Conservation (phyloP, 2,797 vertebrate species). For the Ambastaia sidthimunki region DNA sequence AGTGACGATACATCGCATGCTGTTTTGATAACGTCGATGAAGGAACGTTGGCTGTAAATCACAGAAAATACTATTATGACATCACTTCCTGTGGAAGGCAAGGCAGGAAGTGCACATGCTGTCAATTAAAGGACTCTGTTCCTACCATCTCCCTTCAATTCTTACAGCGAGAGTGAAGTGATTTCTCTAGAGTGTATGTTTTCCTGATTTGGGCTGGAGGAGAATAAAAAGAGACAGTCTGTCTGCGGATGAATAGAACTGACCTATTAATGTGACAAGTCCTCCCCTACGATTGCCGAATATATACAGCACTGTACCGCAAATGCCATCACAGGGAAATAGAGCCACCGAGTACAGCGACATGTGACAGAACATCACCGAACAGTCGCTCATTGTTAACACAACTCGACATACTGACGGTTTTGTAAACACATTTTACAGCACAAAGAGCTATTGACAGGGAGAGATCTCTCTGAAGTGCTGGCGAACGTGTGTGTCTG, state of each 20-base stretch:
- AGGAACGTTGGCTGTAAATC: slow-evolving; percentile 42
- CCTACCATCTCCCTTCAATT: neutral
- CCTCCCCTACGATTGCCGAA: slow-evolving; percentile 14
- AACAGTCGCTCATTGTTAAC: slow-evolving; percentile 10
- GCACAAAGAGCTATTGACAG: slow-evolving; percentile 38
- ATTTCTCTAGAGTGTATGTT: slow-evolving; percentile 95
- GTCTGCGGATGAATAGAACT: slow-evolving; percentile 89
- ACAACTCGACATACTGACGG: neutral
- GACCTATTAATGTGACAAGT: slow-evolving; percentile 38
- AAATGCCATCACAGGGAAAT: neutral
- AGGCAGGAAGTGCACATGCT: slow-evolving; percentile 50
- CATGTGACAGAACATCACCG: neutral
- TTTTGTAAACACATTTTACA: slow-evolving; percentile 28
- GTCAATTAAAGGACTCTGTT: slow-evolving; percentile 68
- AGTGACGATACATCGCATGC: neutral
- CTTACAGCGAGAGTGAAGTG: slow-evolving; percentile 80
- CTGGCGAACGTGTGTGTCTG: slow-evolving; percentile 18
- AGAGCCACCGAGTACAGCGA: slow-evolving; percentile 7
- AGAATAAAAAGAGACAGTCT: slow-evolving; percentile 91
- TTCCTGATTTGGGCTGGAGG: slow-evolving; percentile 95
- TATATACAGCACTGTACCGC: neutral
- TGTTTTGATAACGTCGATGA: neutral
- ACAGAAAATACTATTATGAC: slow-evolving; percentile 86
- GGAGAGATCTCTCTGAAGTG: slow-evolving; percentile 40
- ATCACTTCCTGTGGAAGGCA: slow-evolving; percentile 79